These are phyloP conservation scores for Apodemia arnacis DNA, from an alignment of 2,888 invertebrate genomes.

Conservation along the genomic window DNA sequence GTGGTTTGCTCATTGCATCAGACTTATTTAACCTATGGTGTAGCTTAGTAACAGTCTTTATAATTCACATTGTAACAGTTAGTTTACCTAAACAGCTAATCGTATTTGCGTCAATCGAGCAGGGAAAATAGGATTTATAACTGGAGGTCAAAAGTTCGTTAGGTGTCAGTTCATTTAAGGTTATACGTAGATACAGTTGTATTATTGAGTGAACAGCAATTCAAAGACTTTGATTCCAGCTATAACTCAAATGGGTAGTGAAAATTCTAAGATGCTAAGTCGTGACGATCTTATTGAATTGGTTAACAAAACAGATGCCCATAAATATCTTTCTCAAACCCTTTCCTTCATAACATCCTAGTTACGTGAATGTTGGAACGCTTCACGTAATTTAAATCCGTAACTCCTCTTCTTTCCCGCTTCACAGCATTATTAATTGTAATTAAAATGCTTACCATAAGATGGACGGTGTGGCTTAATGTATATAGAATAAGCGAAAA, in stretches of 20 bases:
- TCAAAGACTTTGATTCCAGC: not conserved
- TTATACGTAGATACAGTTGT: not conserved
- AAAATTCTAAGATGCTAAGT: constrained; percentile 2
- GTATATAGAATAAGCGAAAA: no score
- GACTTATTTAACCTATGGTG: not conserved
- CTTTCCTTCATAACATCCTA: no score
- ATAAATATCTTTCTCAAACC: not conserved
- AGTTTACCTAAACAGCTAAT: not conserved
- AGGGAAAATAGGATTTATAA: not conserved
- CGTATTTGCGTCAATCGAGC: constrained; percentile 3
- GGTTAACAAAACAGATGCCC: not conserved
- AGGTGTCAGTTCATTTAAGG: not conserved
- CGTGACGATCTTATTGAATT: not conserved
- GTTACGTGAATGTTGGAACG: no score
- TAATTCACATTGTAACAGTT: not conserved
- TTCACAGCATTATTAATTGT: no score
- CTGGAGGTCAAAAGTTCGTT: not conserved
- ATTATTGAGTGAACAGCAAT: not conserved
- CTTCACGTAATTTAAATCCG: no score
- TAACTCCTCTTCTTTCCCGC: no score
- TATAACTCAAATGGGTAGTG: not conserved
- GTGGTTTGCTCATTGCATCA: not conserved
- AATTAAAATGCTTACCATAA: no score
- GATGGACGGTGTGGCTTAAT: no score
- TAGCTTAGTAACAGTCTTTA: not conserved